phyloP scores from a whole-genome alignment of 2,113 vertebrate genomes.

The Dipodomys spectabilis region DNA sequence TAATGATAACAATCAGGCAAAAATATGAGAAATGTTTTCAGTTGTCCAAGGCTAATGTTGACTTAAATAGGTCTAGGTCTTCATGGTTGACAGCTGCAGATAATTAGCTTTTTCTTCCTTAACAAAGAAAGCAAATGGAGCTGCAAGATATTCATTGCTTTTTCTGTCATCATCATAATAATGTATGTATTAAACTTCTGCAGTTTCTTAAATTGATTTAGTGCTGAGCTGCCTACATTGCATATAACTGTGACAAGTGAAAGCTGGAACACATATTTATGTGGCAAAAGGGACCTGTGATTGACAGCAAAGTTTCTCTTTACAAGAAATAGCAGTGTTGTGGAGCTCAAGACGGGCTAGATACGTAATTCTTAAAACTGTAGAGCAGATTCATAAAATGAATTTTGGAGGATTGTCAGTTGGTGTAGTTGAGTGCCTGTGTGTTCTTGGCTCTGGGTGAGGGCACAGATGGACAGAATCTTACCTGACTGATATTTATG shows the following conservation, averaged over 20 bases:
- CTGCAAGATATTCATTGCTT: conserved; percentile 75
- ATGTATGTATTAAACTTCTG: conserved; percentile 83
- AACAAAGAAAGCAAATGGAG: conserved; percentile 83
- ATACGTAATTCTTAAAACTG: conserved; percentile 64
- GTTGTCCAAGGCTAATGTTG: conserved; percentile 80
- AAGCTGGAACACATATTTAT: conserved; percentile 75
- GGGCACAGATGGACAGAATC: not conserved
- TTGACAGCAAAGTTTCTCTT: conserved; percentile 72
- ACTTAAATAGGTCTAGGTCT: conserved; percentile 79
- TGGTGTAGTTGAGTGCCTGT: conserved; percentile 31
- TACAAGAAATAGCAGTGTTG: conserved; percentile 50
- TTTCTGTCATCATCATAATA: conserved; percentile 81
- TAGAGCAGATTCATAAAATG: conserved; percentile 57
- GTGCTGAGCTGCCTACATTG: conserved; percentile 77
- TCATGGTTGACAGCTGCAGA: conserved; percentile 80
- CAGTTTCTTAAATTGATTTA: conserved; percentile 81
- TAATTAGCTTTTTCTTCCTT: conserved; percentile 84
- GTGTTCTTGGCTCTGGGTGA: conserved; percentile 9
- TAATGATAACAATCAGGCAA: conserved; percentile 23
- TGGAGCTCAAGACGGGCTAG: conserved; percentile 58
- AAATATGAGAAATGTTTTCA: conserved; percentile 79
- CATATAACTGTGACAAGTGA: conserved; percentile 73
- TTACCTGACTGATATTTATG: not conserved
- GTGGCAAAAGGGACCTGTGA: conserved; percentile 69
- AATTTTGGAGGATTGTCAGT: conserved; percentile 58